Percentiles rank a stretch among this genome's conserved stretches.
Conservation (phyloP, 2,888 invertebrate genomes). For the Julus scandinavius region DNA sequence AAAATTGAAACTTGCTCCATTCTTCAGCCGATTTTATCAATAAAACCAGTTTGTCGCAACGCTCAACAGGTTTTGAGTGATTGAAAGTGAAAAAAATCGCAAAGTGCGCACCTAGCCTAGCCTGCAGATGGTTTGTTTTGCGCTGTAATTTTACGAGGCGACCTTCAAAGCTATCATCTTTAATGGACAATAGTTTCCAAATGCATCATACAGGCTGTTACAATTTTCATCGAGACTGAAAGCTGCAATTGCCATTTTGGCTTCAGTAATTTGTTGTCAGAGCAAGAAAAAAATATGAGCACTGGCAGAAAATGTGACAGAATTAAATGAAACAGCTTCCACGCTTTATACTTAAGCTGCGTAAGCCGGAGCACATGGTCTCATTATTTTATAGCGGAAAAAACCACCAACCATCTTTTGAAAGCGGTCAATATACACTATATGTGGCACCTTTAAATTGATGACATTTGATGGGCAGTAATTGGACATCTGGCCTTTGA, state of each 20-base stretch:
- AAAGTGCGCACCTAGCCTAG: too few relatives aligned
- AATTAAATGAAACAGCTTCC: not conserved
- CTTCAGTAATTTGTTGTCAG: not conserved
- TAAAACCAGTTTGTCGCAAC: too few relatives aligned
- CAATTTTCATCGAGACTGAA: not conserved
- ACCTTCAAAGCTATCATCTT: not conserved
- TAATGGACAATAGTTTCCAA: not conserved
- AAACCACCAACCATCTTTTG: not conserved
- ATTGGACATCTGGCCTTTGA: slow-evolving; percentile 25
- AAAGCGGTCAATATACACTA: not conserved
- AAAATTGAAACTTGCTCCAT: too few relatives aligned
- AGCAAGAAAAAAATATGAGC: not conserved
- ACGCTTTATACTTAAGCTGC: not conserved
- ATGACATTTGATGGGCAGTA: slow-evolving; percentile 33
- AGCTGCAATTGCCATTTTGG: slow-evolving; percentile 7
- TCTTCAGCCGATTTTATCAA: too few relatives aligned
- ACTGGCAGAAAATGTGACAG: not conserved
- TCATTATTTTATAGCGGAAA: slow-evolving; percentile 16
- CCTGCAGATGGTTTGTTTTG: too few relatives aligned
- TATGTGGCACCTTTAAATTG: not conserved
- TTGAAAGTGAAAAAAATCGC: too few relatives aligned
- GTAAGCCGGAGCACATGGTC: not conserved
- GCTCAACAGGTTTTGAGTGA: too few relatives aligned
- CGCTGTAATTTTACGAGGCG: too few relatives aligned
- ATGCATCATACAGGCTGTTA: not conserved